A percentile compares a stretch with the other conserved stretches of the same genome.
Conservation (phyloP, 2,888 invertebrate species). For the Cerastoderma edule region DNA sequence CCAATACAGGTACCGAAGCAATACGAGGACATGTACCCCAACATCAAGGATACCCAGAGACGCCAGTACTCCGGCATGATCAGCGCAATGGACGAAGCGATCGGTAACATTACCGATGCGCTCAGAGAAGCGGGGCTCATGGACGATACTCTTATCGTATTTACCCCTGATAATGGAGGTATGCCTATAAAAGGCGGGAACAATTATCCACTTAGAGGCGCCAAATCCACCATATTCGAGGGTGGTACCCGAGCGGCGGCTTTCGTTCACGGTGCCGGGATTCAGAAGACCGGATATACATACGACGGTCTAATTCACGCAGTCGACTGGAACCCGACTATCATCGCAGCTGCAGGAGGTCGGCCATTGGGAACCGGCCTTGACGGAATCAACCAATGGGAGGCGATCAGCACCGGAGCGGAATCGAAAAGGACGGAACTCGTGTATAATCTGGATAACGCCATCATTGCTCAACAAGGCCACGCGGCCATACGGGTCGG, state of each 20-base stretch:
- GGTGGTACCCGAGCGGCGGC: conserved; percentile 86
- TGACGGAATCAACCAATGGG: conserved; percentile 69
- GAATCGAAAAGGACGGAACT: conserved; percentile 61
- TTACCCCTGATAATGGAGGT: conserved; percentile 79
- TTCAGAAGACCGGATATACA: conserved; percentile 69
- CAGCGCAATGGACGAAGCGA: conserved; percentile 91
- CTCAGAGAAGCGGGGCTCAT: conserved; percentile 88
- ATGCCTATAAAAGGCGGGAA: conserved; percentile 78
- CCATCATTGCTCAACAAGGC: conserved; percentile 15
- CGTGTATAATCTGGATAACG: conserved; percentile 68
- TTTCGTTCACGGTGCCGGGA: conserved; percentile 81
- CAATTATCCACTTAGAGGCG: conserved; percentile 84
- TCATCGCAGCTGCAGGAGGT: conserved; percentile 81
- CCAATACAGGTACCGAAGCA: conserved; percentile 66
- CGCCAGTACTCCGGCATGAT: conserved; percentile 85
- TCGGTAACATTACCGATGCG: conserved; percentile 90
- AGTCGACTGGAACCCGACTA: conserved; percentile 84
- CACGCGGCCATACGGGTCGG: conserved; percentile 67
- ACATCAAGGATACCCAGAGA: conserved; percentile 54
- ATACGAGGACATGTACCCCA: conserved; percentile 64
- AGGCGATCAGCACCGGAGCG: conserved; percentile 39
- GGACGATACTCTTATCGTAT: conserved; percentile 86
- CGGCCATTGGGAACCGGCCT: conserved; percentile 39
- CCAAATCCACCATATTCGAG: conserved; percentile 94
- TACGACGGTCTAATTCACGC: conserved; percentile 83